A percentile compares a stretch with the other conserved stretches of the same genome.
phyloP scores from a whole-genome alignment of 1,140 invertebrate species.

The Heliconius hermathena region DNA sequence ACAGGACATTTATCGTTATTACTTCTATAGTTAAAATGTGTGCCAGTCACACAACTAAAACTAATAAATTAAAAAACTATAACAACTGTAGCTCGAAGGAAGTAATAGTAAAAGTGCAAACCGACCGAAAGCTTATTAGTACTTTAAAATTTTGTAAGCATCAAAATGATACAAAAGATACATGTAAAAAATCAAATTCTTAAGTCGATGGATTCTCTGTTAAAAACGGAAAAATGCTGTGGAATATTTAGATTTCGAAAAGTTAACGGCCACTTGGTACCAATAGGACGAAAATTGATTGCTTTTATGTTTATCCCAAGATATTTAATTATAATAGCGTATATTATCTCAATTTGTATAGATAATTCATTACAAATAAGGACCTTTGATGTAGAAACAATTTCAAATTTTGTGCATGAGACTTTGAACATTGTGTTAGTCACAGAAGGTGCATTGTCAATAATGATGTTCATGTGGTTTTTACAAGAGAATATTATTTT shows the following conservation, averaged over 20 bases:
- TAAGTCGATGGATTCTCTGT: neutral
- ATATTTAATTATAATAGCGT: neutral
- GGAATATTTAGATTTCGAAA: conserved; percentile 5
- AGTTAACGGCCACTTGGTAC: neutral
- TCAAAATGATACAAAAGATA: neutral
- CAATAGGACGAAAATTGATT: neutral
- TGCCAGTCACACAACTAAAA: neutral
- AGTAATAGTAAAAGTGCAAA: neutral
- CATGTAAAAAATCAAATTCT: neutral
- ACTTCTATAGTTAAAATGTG: neutral
- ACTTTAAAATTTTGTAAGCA: neutral
- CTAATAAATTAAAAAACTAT: neutral
- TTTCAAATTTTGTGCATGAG: neutral
- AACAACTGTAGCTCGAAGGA: neutral
- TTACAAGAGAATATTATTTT: neutral
- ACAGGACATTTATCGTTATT: neutral
- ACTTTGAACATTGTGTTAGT: neutral
- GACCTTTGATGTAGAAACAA: neutral
- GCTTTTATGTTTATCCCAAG: neutral
- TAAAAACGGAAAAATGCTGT: neutral
- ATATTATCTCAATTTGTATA: neutral
- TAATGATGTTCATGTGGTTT: neutral
- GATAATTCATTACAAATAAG: neutral
- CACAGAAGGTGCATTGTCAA: neutral
- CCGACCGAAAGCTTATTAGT: neutral